A percentile compares a stretch with the other conserved stretches of the same genome.
phyloP scores from a whole-genome alignment of 2,113 vertebrate species.

The Silurus glanis region DNA sequence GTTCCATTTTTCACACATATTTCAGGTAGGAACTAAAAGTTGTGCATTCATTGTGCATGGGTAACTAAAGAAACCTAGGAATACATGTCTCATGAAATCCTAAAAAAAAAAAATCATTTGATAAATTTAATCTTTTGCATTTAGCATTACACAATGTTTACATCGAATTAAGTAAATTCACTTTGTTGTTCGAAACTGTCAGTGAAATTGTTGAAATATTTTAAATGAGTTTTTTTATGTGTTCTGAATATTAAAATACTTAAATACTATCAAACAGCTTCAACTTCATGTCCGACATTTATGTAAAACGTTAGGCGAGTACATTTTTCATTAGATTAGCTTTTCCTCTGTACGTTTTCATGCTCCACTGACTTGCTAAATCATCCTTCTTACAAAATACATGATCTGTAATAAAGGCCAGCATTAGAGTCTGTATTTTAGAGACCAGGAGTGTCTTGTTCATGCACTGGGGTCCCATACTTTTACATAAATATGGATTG shows the following conservation, averaged over 20 bases:
- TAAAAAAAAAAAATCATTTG: too few species aligned
- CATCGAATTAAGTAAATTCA: not conserved
- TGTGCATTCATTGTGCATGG: too few species aligned
- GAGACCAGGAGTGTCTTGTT: not conserved
- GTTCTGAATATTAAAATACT: not conserved
- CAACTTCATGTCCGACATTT: not conserved
- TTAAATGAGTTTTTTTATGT: not conserved
- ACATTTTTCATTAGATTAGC: not conserved
- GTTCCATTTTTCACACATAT: not conserved
- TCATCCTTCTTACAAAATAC: not conserved
- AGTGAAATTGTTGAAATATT: not conserved
- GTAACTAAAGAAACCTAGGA: not conserved
- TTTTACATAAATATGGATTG: not conserved
- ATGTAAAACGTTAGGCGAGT: not conserved
- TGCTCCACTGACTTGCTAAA: not conserved
- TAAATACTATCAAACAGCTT: not conserved
- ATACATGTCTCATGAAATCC: not conserved
- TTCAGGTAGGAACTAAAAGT: not conserved
- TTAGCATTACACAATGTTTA: not conserved
- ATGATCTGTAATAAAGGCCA: conserved; percentile 6
- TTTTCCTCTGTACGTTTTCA: not conserved
- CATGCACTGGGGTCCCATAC: not conserved
- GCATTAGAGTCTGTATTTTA: not conserved
- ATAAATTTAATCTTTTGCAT: not conserved
- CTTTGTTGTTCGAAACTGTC: not conserved